These are phyloP conservation scores for Pangasius larnaudii DNA, from an alignment of 2,797 vertebrate genomes.

Conservation along the genomic window DNA sequence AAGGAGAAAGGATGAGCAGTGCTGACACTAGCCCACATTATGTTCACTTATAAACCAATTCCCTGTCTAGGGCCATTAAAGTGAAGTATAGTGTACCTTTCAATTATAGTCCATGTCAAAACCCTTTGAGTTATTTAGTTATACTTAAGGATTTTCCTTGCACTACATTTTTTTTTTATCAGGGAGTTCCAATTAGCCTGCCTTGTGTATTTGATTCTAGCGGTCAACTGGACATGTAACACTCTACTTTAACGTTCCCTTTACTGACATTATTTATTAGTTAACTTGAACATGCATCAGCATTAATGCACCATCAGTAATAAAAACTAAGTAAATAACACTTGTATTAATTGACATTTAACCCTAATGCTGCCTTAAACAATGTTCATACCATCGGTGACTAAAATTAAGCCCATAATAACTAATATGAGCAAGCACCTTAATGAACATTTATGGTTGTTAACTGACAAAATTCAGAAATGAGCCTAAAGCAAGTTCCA, in stretches of 20 bases:
- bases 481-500: not conserved
- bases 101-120: slow-evolving; percentile 25
- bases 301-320: not conserved
- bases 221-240: not conserved
- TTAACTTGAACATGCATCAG: not conserved
- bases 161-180: not conserved
- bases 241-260: not conserved
- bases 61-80: not conserved
- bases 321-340: not conserved
- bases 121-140: slow-evolving; percentile 25
- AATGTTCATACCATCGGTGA: not conserved
- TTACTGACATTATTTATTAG: not conserved
- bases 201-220: not conserved
- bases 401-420: not conserved
- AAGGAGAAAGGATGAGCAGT: slow-evolving; percentile 8
- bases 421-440: not conserved
- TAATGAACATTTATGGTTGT: not conserved
- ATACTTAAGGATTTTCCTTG: not conserved
- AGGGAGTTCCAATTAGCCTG: not conserved
- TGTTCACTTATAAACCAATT: slow-evolving; percentile 37
- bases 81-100: slow-evolving; percentile 16
- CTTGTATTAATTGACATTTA: not conserved
- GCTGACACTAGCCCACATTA: slow-evolving; percentile 34
- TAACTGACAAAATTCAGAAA: not conserved
- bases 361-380: not conserved